These are phyloP conservation scores for Fulica atra DNA, from an alignment of 2,113 vertebrate genomes.

Conservation along the genomic window DNA sequence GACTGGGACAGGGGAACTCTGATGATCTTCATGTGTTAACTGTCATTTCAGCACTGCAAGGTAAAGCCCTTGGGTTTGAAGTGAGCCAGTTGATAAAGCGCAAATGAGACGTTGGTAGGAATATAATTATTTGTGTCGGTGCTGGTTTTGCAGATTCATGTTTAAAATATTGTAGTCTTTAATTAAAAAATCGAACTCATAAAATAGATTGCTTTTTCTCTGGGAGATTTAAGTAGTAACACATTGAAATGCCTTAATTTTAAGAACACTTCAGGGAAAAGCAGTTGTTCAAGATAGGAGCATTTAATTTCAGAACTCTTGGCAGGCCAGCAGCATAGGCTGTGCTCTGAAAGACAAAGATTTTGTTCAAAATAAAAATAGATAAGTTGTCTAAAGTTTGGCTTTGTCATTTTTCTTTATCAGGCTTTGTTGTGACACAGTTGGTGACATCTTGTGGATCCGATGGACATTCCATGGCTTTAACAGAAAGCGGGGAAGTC, in stretches of 20 bases:
- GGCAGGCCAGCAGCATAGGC: not conserved
- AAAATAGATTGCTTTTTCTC: not conserved
- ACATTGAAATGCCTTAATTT: not conserved
- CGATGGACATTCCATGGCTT: slow-evolving; percentile 85
- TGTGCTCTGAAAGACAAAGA: not conserved
- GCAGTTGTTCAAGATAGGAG: not conserved
- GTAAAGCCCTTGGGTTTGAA: slow-evolving; percentile 19
- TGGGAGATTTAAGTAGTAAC: not conserved
- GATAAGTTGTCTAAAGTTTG: not conserved
- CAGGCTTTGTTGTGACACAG: slow-evolving; percentile 86
- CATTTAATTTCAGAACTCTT: not conserved
- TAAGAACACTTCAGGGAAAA: not conserved
- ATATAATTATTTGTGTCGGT: not conserved
- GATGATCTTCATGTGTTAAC: slow-evolving; percentile 85
- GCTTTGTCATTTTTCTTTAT: not conserved
- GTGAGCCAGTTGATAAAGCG: not conserved
- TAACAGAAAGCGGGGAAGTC: slow-evolving; percentile 85
- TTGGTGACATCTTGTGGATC: slow-evolving; percentile 86
- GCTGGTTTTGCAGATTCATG: not conserved
- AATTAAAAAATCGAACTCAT: not conserved
- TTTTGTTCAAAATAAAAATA: not conserved
- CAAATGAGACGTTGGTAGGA: not conserved
- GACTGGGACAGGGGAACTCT: slow-evolving; percentile 85
- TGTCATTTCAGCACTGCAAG: slow-evolving; percentile 85
- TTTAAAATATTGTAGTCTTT: not conserved